These are phyloP conservation scores for Malurus melanocephalus DNA, from an alignment of 2,113 vertebrate genomes.

Conservation along the genomic window DNA sequence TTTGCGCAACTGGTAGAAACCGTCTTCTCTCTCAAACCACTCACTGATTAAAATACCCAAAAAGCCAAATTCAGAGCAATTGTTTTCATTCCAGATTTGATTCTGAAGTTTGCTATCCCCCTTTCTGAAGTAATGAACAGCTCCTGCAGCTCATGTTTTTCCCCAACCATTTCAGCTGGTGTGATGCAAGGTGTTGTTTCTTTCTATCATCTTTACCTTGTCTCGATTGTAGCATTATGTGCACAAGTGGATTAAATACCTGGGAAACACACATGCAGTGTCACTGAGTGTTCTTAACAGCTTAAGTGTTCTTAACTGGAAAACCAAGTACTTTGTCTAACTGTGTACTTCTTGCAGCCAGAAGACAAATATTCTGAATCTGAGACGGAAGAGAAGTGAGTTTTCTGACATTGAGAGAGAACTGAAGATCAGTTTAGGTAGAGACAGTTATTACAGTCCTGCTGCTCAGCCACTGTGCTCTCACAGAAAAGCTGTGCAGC, in stretches of 20 bases:
- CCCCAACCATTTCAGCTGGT: not conserved
- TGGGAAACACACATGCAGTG: not conserved
- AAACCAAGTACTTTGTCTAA: not conserved
- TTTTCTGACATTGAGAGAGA: not conserved
- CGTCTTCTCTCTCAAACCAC: not conserved
- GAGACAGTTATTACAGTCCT: not conserved
- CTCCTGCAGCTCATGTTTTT: not conserved
- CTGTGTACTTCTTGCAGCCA: not conserved
- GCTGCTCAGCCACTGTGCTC: not conserved
- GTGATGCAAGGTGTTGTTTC: not conserved
- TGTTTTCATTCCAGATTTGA: not conserved
- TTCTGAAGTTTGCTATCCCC: not conserved
- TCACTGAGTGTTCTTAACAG: not conserved
- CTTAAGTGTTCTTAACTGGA: not conserved
- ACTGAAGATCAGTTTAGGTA: not conserved
- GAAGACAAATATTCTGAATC: not conserved
- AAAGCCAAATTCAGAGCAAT: not conserved
- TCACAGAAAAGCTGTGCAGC: not conserved
- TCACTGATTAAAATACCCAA: not conserved
- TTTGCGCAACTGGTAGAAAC: not conserved
- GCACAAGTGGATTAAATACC: not conserved
- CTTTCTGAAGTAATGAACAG: constrained; percentile 16
- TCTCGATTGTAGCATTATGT: not conserved
- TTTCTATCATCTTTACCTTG: not conserved
- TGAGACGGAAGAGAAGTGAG: not conserved